Conservation (phyloP, 2,797 vertebrate species). For the Rhinogobio ventralis region DNA sequence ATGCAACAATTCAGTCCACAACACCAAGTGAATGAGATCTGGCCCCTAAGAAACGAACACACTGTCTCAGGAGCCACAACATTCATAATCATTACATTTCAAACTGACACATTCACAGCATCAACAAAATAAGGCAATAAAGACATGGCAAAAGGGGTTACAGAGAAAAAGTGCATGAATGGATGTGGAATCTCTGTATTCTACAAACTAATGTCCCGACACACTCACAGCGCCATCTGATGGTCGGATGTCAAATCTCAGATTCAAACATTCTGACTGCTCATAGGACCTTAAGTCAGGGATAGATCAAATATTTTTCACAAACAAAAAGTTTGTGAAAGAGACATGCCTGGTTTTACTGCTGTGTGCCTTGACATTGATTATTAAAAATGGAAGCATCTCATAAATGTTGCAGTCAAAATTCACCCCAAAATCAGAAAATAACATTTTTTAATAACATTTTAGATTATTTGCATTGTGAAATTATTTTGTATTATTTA, state of each 20-base stretch:
- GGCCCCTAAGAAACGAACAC: not conserved
- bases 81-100: constrained; percentile 14
- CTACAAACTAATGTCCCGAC: not conserved
- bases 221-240: constrained; percentile 10
- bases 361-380: not conserved
- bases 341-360: constrained; percentile 2
- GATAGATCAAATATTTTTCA: not conserved
- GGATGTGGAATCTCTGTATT: constrained; percentile 29
- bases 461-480: not conserved
- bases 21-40: constrained; percentile 15
- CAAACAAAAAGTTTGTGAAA: not conserved
- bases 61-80: not conserved
- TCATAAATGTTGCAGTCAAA: not conserved
- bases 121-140: constrained; percentile 75
- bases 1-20: constrained; percentile 1
- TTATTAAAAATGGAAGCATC: not conserved
- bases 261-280: not conserved
- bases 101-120: constrained; percentile 69
- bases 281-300: not conserved
- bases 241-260: constrained; percentile 20
- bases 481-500: not conserved
- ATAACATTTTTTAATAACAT: not conserved
- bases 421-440: not conserved
- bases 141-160: constrained; percentile 56
- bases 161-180: constrained; percentile 37